Percentiles rank a stretch among this genome's conserved stretches.
Conservation (phyloP, 2,113 vertebrate species). For the Chiloscyllium plagiosum region DNA sequence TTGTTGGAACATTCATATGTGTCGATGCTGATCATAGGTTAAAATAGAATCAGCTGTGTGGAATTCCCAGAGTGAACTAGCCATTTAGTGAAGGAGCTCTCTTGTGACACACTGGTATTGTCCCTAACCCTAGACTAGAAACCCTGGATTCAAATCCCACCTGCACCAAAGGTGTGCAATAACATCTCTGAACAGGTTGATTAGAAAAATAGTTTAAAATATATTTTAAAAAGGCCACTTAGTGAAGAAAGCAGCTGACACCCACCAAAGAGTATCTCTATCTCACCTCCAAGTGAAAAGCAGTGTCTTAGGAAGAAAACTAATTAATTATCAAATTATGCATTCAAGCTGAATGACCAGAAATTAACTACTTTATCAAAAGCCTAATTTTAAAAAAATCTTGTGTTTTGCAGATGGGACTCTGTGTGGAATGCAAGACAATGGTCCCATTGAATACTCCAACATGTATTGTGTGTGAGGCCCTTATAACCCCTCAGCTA, state of each 20-base stretch:
- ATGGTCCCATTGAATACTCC: slow-evolving; percentile 68
- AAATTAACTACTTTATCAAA: not conserved
- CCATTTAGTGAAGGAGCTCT: not conserved
- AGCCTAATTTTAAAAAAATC: not conserved
- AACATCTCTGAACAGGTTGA: too few relatives aligned
- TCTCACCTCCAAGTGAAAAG: not conserved
- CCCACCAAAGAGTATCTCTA: not conserved
- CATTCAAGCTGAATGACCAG: not conserved
- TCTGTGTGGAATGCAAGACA: slow-evolving; percentile 66
- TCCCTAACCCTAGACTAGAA: too few relatives aligned
- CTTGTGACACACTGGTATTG: too few relatives aligned
- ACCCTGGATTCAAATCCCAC: too few relatives aligned
- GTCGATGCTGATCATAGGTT: not conserved
- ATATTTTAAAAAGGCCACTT: not conserved
- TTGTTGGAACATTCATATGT: not conserved
- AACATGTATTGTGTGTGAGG: slow-evolving; percentile 78
- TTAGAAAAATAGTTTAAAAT: too few relatives aligned
- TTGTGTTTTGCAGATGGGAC: slow-evolving; percentile 56
- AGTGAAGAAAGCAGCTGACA: not conserved
- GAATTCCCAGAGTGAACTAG: not conserved
- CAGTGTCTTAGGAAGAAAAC: not conserved
- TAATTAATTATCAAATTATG: not conserved
- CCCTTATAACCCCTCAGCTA: slow-evolving; percentile 59
- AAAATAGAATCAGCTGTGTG: not conserved
- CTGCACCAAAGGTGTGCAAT: too few relatives aligned